Conservation (phyloP, 2,113 vertebrate species). For the Tichodroma muraria region DNA sequence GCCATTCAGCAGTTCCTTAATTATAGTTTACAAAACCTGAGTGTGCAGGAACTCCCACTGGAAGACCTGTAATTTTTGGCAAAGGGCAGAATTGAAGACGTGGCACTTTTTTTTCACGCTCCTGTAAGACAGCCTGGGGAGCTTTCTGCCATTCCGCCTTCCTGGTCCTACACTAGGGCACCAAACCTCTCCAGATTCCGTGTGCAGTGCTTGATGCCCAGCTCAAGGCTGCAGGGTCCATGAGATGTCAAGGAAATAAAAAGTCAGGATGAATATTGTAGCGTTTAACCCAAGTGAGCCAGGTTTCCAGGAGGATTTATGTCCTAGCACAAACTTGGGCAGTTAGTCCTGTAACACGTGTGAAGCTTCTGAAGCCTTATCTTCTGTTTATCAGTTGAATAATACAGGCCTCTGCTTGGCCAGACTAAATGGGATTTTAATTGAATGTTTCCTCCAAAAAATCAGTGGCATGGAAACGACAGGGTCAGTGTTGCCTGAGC, state of each 20-base stretch:
- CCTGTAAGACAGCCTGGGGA: background rate
- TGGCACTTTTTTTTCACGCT: accelerated
- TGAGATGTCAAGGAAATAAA: background rate
- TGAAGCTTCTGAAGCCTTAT: background rate
- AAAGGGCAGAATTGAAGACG: background rate
- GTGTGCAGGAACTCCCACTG: background rate
- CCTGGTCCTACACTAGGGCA: background rate
- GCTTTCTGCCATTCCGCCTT: background rate
- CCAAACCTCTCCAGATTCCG: background rate
- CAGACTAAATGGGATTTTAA: background rate
- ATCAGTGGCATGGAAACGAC: background rate
- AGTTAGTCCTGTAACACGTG: accelerated
- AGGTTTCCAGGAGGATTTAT: background rate
- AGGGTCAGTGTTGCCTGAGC: background rate
- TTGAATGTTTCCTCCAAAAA: background rate
- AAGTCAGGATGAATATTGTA: background rate
- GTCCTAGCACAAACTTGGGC: background rate
- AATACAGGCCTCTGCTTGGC: background rate
- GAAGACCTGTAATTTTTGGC: background rate
- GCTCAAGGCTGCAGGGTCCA: background rate
- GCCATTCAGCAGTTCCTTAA: background rate
- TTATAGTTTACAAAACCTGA: background rate
- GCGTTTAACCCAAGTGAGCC: accelerated
- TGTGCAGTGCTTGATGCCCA: background rate
- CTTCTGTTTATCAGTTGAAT: background rate